phyloP scores from a whole-genome alignment of 2,113 vertebrate genomes.

The Laticauda colubrina region DNA sequence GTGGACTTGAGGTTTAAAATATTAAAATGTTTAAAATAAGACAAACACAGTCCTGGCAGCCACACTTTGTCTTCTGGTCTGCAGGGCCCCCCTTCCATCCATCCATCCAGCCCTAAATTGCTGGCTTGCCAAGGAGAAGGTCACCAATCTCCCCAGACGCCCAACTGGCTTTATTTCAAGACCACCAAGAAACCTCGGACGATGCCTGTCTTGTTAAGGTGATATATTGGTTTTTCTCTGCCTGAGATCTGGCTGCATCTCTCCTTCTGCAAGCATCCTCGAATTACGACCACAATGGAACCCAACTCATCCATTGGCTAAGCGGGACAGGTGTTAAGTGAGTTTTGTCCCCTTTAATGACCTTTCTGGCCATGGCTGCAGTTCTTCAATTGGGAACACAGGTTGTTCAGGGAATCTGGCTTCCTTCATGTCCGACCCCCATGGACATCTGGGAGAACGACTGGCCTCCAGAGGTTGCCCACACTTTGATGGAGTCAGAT shows the following conservation, averaged over 20 bases:
- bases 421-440: neutral
- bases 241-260: neutral
- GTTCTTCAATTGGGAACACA: neutral
- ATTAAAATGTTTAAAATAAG: neutral
- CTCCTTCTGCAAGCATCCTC: neutral
- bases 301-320: neutral
- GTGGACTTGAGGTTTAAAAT: neutral
- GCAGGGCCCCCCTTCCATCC: too few species aligned
- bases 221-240: neutral
- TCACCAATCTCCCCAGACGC: too few species aligned
- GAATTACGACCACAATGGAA: neutral
- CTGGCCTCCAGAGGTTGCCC: neutral
- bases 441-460: neutral
- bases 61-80: neutral
- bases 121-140: too few species aligned
- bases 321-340: neutral
- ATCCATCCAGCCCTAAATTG: too few species aligned
- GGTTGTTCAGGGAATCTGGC: neutral
- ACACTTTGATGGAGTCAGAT: neutral
- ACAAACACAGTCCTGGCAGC: neutral
- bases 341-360: neutral
- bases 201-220: neutral
- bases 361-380: neutral
- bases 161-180: neutral
- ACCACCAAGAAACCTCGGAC: neutral